Evolutionary conservation across 2,888 invertebrate genomes (phyloP), one percentile per base, ranked within the genome.

Genomic region (Eumerus sabulonum): DNA sequence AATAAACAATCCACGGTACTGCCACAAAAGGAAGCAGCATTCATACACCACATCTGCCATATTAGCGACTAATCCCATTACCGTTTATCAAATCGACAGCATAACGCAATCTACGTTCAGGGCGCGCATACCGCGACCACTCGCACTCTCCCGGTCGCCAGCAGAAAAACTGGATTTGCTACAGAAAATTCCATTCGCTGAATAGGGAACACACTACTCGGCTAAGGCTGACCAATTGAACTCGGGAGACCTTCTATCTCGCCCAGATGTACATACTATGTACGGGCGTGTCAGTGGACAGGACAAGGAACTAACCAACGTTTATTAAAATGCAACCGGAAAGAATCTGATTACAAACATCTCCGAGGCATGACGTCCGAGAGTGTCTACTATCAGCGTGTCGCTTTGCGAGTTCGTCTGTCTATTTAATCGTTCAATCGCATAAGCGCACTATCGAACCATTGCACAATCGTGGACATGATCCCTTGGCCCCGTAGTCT

Each of bases 1-100:
- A 66, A 71, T 57, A 62, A 72, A 62, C 47, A 47, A 67, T 66
- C 56, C 16, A 9, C 42, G 64, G 68, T 54, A 7, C 7, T 27
- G 17, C 73, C 77, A 73, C 38, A 79, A 63, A 73, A 53, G 73
- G 73, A 57, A 79, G 77, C 63, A 68, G 11, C 67, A 54, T 68
- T 67, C 63, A 79, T 79, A 73, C 63, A 68, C 77, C 77, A 79
- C 57, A 79, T 73, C 73, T 77, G 77, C 77, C 77, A 77, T 77
- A 77, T 77, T 73, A 77, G 77, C 42, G 59, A 53, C 67, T 68
- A 77, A 77, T 73, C 77, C 77, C 77, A 77, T 77, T 77, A 77
- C 73, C 77, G 77, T 77, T 77, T 79, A 79, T 79, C 77, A 79
- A 67, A 68, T 73, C 72, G 77, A 73, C 73, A 79, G 70, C 73